A percentile compares a stretch with the other conserved stretches of the same genome.
These are phyloP conservation scores for Morinoia aosen DNA, from an alignment of 2,888 invertebrate species.

Conservation along the genomic window DNA sequence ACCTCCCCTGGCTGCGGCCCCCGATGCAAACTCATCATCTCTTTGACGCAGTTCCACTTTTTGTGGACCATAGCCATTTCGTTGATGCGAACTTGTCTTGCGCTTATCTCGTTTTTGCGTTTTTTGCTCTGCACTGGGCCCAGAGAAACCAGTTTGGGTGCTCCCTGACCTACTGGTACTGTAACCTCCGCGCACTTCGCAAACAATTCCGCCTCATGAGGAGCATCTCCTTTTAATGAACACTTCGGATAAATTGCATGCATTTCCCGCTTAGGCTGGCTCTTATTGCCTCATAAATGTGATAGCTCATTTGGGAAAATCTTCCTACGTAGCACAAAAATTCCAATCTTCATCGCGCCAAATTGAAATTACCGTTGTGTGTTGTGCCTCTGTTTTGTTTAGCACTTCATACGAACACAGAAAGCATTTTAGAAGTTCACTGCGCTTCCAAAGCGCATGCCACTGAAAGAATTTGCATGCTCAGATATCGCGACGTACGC, in stretches of 20 bases:
- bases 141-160: constrained; percentile 23
- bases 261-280: background rate
- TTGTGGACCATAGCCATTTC: background rate
- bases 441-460: no score
- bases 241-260: background rate
- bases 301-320: background rate
- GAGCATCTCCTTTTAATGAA: background rate
- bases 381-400: background rate
- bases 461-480: no score
- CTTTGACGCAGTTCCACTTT: background rate
- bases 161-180: constrained; percentile 23
- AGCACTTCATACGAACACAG: background rate
- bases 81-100: background rate
- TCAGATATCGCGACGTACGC: no score
- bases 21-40: background rate
- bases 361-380: background rate
- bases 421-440: no score
- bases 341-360: background rate
- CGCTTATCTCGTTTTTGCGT: background rate
- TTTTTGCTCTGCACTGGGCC: background rate
- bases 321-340: background rate
- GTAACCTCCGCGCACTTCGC: background rate
- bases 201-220: background rate
- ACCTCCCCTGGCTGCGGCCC: background rate
- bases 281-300: background rate